A percentile compares a stretch with the other conserved stretches of the same genome.
Conservation (phyloP, 2,888 invertebrate species). For the Drosophila falleni region DNA sequence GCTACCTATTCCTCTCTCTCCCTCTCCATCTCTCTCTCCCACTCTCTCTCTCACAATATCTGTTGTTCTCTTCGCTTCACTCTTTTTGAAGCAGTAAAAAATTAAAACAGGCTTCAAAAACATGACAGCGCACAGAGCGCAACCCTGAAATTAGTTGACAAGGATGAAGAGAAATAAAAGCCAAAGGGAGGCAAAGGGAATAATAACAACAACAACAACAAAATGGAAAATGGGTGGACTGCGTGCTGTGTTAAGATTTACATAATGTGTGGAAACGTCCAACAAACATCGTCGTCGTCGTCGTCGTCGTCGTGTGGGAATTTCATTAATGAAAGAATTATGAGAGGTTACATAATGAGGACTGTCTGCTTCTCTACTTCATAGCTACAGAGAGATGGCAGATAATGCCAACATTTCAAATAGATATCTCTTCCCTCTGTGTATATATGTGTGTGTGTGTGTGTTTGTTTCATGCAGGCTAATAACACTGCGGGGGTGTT, state of each 20-base stretch:
- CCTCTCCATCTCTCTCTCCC: conserved; percentile 1
- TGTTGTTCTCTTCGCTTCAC: conserved; percentile 1
- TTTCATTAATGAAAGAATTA: conserved; percentile 80
- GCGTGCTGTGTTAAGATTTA: conserved; percentile 77
- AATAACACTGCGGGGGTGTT: conserved; percentile 67
- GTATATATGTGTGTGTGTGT: conserved; percentile 26
- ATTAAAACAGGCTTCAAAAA: conserved; percentile 77
- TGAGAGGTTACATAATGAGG: conserved; percentile 80
- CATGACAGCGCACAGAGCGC: conserved; percentile 70
- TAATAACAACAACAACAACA: conserved; percentile 12
- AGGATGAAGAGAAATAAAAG: conserved; percentile 59
- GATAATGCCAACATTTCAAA: conserved; percentile 52
- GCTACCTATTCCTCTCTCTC: conserved; percentile 3
- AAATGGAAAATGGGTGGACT: conserved; percentile 66
- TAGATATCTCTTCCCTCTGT: conserved; percentile 18
- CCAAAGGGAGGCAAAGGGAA: not conserved
- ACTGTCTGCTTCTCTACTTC: conserved; percentile 14
- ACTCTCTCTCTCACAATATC: not conserved
- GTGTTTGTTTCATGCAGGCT: conserved; percentile 46
- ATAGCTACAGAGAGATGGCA: conserved; percentile 48
- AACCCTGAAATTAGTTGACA: conserved; percentile 80
- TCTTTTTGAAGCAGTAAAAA: conserved; percentile 42
- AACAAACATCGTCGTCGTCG: conserved; percentile 57
- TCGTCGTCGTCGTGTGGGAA: conserved; percentile 71
- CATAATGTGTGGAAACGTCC: conserved; percentile 71